Evolutionary conservation across 2,888 invertebrate genomes (phyloP).

Genomic region (Coleophora deauratella): DNA sequence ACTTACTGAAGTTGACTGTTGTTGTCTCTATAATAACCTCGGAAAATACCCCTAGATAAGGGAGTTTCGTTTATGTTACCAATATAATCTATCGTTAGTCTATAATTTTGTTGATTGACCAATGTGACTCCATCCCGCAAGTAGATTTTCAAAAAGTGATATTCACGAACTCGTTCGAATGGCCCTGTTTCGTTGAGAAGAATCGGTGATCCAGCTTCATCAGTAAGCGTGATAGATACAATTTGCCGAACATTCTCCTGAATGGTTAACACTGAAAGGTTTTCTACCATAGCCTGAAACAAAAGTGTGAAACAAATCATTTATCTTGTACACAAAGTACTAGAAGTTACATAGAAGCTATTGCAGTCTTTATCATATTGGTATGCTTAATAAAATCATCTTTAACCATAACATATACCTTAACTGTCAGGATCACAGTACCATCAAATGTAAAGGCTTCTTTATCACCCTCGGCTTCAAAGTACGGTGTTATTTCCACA

Average conservation of each 20-base stretch:
- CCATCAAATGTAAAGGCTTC: constrained; percentile 65
- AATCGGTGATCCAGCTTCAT: constrained; percentile 22
- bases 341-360: too few species aligned
- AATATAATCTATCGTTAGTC: constrained; percentile 38
- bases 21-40: constrained; percentile 47
- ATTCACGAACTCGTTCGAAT: constrained; percentile 36
- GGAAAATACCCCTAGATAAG: constrained; percentile 54
- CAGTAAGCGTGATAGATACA: constrained; percentile 25
- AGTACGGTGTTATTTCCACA: constrained; percentile 69
- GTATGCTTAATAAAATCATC: too few species aligned
- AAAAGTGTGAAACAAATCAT: constrained; percentile 1
- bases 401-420: constrained; percentile 28
- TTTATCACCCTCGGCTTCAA: constrained; percentile 40
- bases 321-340: too few species aligned
- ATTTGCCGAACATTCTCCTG: constrained; percentile 57
- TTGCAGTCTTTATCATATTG: too few species aligned
- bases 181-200: constrained; percentile 22
- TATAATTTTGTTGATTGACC: constrained; percentile 29
- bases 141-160: constrained; percentile 50
- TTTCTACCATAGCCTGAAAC: constrained; percentile 37
- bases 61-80: constrained; percentile 65
- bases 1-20: constrained; percentile 46
- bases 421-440: constrained; percentile 42
- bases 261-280: constrained; percentile 33
- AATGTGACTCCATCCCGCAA: constrained; percentile 35